Evolutionary conservation across 2,888 invertebrate genomes (phyloP).

Genomic region (Cremastinae sp.): DNA sequence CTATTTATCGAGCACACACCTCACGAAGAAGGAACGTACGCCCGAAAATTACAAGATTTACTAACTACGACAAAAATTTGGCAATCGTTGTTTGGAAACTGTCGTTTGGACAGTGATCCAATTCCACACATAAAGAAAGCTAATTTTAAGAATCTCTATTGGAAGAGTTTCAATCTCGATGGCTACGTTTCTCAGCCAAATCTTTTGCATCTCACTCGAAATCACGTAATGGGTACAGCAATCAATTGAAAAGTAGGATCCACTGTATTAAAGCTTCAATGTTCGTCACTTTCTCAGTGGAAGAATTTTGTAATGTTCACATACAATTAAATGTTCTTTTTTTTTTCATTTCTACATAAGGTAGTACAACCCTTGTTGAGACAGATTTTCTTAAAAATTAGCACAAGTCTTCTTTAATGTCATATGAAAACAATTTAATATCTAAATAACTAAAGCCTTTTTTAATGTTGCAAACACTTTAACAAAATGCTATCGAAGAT

Average conservation of each 20-base stretch:
- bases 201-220: conserved; percentile 70
- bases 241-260: conserved; percentile 64
- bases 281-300: neutral
- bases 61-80: conserved; percentile 73
- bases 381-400: too few species aligned
- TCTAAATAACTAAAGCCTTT: too few species aligned
- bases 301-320: neutral
- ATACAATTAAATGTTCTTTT: too few species aligned
- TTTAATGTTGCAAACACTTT: too few species aligned
- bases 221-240: conserved; percentile 74
- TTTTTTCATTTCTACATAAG: too few species aligned
- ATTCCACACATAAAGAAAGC: conserved; percentile 66
- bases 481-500: too few species aligned
- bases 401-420: too few species aligned
- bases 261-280: neutral
- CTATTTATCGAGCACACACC: conserved; percentile 75
- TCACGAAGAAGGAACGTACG: conserved; percentile 66
- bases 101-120: conserved; percentile 71
- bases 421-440: too few species aligned
- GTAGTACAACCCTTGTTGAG: too few species aligned
- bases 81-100: conserved; percentile 75
- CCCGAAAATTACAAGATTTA: conserved; percentile 69
- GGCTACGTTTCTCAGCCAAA: conserved; percentile 72
- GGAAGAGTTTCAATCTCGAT: conserved; percentile 67
- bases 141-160: conserved; percentile 70